These are phyloP conservation scores for Phoxinus dragarum DNA, from an alignment of 2,797 vertebrate species.

Conservation along the genomic window DNA sequence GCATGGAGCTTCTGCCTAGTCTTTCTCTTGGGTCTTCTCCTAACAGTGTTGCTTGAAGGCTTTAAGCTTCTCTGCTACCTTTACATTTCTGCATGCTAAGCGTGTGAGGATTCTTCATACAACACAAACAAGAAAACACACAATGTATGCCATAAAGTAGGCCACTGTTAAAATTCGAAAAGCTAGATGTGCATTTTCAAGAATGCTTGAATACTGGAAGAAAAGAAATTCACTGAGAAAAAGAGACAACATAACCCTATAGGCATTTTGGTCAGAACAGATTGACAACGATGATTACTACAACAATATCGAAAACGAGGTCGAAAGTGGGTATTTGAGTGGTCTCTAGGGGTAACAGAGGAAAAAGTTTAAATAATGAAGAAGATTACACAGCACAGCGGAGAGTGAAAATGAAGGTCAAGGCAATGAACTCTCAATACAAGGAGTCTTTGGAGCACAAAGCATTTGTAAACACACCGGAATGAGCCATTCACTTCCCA, in stretches of 20 bases:
- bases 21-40: slow-evolving; percentile 50
- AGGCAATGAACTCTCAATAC: slow-evolving; percentile 23
- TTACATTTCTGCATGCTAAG: slow-evolving; percentile 46
- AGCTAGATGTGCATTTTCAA: neutral
- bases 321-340: slow-evolving; percentile 33
- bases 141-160: slow-evolving; percentile 52
- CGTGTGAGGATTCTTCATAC: slow-evolving; percentile 9
- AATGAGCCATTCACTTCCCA: slow-evolving; percentile 40
- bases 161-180: slow-evolving; percentile 10
- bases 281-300: neutral
- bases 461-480: slow-evolving; percentile 43
- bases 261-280: neutral
- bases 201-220: slow-evolving; percentile 16
- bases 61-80: slow-evolving; percentile 44
- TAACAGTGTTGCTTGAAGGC: slow-evolving; percentile 46
- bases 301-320: slow-evolving; percentile 19
- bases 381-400: slow-evolving; percentile 31
- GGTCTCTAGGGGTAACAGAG: slow-evolving; percentile 17
- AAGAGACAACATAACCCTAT: neutral
- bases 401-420: slow-evolving; percentile 35
- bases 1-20: slow-evolving; percentile 36
- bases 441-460: slow-evolving; percentile 36
- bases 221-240: slow-evolving; percentile 15
- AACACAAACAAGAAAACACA: slow-evolving; percentile 30
- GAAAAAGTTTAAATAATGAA: slow-evolving; percentile 38